Evolutionary conservation across 2,888 invertebrate genomes (phyloP).

Genomic region (Gerosis bhagava): DNA sequence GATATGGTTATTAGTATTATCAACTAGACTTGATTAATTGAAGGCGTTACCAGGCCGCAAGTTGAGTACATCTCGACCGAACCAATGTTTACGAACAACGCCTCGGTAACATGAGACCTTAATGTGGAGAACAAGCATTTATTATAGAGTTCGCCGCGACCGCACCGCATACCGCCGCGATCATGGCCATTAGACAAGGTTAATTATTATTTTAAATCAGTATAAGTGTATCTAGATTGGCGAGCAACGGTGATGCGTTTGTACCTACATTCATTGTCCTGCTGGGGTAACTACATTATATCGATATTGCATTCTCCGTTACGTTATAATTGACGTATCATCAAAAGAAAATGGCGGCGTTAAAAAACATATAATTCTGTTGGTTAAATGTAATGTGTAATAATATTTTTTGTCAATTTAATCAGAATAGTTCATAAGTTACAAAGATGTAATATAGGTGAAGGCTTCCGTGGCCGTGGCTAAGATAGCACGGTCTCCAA

Average conservation of each 20-base stretch:
- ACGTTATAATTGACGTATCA: no score
- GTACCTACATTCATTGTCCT: constrained; percentile 44
- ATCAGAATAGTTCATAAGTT: no score
- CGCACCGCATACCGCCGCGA: constrained; percentile 42
- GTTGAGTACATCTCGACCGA: background rate
- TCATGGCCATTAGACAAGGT: constrained; percentile 54
- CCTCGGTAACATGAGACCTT: constrained; percentile 46
- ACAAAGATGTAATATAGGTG: no score
- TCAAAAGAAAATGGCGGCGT: no score
- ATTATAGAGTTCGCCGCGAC: constrained; percentile 35
- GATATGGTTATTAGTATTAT: no score
- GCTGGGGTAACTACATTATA: constrained; percentile 44
- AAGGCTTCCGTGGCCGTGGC: no score
- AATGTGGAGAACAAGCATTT: constrained; percentile 36
- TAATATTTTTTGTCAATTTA: no score
- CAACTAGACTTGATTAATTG: no score
- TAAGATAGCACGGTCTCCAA: no score
- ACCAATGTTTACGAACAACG: constrained; percentile 32
- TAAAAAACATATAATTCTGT: no score
- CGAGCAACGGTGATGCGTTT: constrained; percentile 40
- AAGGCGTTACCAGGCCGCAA: constrained; percentile 1
- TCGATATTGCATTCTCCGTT: no score
- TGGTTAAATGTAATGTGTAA: no score
- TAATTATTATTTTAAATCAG: constrained; percentile 56
- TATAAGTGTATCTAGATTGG: constrained; percentile 62